These are phyloP conservation scores for Dipodomys ordii DNA, from an alignment of 2,113 vertebrate genomes.

Conservation along the genomic window DNA sequence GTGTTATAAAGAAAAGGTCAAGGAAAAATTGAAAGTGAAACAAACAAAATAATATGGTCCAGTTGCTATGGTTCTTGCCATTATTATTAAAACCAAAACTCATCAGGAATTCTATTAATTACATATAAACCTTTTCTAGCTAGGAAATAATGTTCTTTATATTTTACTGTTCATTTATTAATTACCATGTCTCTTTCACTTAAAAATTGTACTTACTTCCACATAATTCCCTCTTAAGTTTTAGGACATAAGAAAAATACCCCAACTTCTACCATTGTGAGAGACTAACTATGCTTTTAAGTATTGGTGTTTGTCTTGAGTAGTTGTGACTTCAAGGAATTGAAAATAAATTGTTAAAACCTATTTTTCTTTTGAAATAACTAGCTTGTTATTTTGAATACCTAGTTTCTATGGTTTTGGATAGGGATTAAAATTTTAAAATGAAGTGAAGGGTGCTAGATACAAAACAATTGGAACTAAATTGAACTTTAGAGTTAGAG, in stretches of 20 bases:
- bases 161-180: constrained; percentile 1
- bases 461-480: background rate
- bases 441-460: constrained; percentile 6
- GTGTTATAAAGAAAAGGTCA: no score
- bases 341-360: background rate
- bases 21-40: no score
- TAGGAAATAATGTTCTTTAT: background rate
- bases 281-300: constrained; percentile 33
- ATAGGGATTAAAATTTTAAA: background rate
- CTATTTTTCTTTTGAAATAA: constrained; percentile 29
- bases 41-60: background rate
- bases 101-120: constrained; percentile 29
- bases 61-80: background rate
- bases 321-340: background rate
- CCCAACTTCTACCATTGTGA: background rate
- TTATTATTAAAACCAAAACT: constrained; percentile 12
- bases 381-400: background rate
- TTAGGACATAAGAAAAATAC: no score
- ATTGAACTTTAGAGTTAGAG: background rate
- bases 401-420: background rate
- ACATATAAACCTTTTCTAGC: background rate
- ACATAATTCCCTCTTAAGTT: background rate
- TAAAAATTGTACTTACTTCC: constrained; percentile 24
- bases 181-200: background rate
- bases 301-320: background rate